Conservation (phyloP, 1,140 invertebrate species). For the Megathymus violae region DNA sequence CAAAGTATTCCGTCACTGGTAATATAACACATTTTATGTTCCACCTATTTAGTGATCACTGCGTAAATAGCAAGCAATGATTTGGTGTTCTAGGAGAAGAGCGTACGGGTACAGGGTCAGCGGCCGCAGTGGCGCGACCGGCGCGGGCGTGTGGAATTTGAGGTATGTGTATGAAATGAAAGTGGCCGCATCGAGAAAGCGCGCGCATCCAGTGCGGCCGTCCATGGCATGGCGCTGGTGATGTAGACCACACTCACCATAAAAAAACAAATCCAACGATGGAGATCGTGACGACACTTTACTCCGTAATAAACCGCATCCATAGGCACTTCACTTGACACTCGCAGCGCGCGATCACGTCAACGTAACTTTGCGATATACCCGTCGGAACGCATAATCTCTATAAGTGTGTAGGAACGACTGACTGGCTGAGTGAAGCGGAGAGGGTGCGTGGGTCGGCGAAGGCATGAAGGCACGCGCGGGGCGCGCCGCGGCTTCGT, state of each 20-base stretch:
- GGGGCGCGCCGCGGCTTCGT: too few relatives aligned
- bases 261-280: slow-evolving; percentile 79
- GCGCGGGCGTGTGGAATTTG: slow-evolving; percentile 77
- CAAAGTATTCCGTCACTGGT: too few relatives aligned
- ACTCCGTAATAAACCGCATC: slow-evolving; percentile 70
- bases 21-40: too few relatives aligned
- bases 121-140: slow-evolving; percentile 75
- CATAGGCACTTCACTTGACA: slow-evolving; percentile 78
- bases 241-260: slow-evolving; percentile 69
- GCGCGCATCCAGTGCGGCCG: slow-evolving; percentile 75
- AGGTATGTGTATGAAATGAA: slow-evolving; percentile 82
- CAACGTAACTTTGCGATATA: slow-evolving; percentile 42
- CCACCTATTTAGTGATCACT: slow-evolving; percentile 8
- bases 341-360: slow-evolving; percentile 60
- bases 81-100: slow-evolving; percentile 64
- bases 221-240: slow-evolving; percentile 48
- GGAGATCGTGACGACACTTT: slow-evolving; percentile 60
- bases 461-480: slow-evolving; percentile 79
- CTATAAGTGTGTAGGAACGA: slow-evolving; percentile 65
- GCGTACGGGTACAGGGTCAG: slow-evolving; percentile 77
- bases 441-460: slow-evolving; percentile 75
- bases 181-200: slow-evolving; percentile 81
- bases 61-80: slow-evolving; percentile 45
- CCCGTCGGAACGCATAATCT: slow-evolving; percentile 59
- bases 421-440: slow-evolving; percentile 62